Base-by-base conservation (phyloP, 2,888 invertebrate genomes). In the Cheilosia pagana region DNA sequence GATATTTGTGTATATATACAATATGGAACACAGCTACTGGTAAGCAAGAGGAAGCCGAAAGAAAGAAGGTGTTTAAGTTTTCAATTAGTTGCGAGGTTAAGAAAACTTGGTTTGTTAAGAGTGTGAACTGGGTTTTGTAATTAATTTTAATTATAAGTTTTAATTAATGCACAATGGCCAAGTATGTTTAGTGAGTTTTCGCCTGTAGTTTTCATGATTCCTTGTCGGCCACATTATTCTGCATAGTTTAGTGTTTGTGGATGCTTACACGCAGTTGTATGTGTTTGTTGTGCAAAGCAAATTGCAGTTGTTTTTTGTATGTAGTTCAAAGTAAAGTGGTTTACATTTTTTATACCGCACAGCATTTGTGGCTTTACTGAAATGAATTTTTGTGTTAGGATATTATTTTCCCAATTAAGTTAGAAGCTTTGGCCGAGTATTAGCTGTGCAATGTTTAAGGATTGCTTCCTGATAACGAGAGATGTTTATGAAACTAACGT, bases 81-180 rank as follows among this genome's bases (percentile, higher is more conserved):
- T 76, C 52, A 78, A 83, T 78, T 83, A 68, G 78, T 78, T 68
- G 53, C 62, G 77, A 45, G 77, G 76, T 60, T 67, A 25, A 39
- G 14, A 39, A 68, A 62, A 68, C 59, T 50, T 43, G 31, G 21
- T 60, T 63, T 65, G 45, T 53, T 57, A 48, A 74, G 35, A 55
- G 45, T 12, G 43, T 43, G 53, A 77, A 28, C 35, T 55, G 57
- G 48, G 70, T 45, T 62, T 65, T 70, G 45, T 74, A 83, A 83
- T 82, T 82, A 77, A 72, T 72, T 72, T 72, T 82, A 82, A 77
- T 82, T 82, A 82, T 67, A 71, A 82, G 72, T 82, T 82, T 72
- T 77, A 67, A 68, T 81, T 75, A 76, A 65, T 74, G 52, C 71
- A 59, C 63, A 63, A 78, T 59, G 31, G 67, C n/a, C 10, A 43